These are phyloP conservation scores for Noturus placidus DNA, from an alignment of 2,113 vertebrate species.

Conservation along the genomic window DNA sequence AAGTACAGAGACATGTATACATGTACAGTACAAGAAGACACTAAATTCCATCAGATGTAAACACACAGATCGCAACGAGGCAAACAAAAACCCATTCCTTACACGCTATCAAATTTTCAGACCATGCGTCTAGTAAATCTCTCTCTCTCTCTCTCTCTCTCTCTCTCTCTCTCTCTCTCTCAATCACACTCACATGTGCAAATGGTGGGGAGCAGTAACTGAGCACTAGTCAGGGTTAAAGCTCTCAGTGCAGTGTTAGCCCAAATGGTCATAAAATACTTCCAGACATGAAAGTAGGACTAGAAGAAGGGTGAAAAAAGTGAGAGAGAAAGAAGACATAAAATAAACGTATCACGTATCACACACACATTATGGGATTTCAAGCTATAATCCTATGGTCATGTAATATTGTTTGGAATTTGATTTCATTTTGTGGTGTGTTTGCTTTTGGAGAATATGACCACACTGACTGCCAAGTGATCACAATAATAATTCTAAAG, in stretches of 20 bases:
- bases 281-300: neutral
- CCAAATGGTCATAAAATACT: slow-evolving; percentile 3
- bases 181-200: neutral
- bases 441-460: slow-evolving; percentile 48
- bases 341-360: slow-evolving; percentile 32
- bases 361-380: slow-evolving; percentile 44
- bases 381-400: slow-evolving; percentile 48
- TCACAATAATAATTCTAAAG: slow-evolving; percentile 56
- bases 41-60: slow-evolving; percentile 16
- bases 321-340: slow-evolving; percentile 2
- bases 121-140: slow-evolving; percentile 10
- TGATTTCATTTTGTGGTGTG: slow-evolving; percentile 39
- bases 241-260: neutral
- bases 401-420: slow-evolving; percentile 39
- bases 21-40: neutral
- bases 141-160: neutral
- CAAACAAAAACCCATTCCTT: neutral
- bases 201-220: neutral
- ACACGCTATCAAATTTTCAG: slow-evolving; percentile 18
- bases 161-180: too few relatives aligned
- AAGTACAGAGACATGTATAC: neutral
- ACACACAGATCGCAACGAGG: neutral
- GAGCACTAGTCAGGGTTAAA: slow-evolving; percentile 13
- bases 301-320: neutral
- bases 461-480: slow-evolving; percentile 39